Evolutionary conservation across 2,888 invertebrate species (phyloP), one percentile per base, ranked within the genome.

Genomic region (Parnassius glacialis): DNA sequence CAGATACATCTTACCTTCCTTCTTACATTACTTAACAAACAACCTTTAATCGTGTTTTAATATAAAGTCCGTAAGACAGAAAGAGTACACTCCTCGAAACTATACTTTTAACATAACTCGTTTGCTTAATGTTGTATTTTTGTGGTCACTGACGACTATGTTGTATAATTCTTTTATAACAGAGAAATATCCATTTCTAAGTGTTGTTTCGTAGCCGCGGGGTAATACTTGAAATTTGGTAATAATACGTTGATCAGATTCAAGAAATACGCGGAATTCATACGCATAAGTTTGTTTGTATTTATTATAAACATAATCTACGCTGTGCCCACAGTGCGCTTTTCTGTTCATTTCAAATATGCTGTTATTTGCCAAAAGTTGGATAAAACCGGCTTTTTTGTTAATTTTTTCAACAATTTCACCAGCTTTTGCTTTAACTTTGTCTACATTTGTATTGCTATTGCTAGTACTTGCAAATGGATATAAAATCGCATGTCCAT

Each of bases 401-500:
- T 90, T 90, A 7, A 90, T 79, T 70, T 78, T 85, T 2, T 64
- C 47, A 5, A 81, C 72, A 1, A 90, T 76, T 20, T 80, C 74
- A 2, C 67, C 77, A 0, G 88, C 85, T 12, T 79, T 73, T 64
- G 66, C 75, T 11, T 61, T 67, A 2, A 80, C 53, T 9, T 68
- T 50, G 0, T 66, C 68, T 2, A 59, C 59, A 1, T 71, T 70
- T 0, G 63, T 52, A 1, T 72, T 58, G 1, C 51, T 59, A 1
- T 57, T 62, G 64, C 75, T 70, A 0, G 85, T 84, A 68, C 88
- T 93, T 9, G 93, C 94, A 87, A 93, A 94, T 0, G 95, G 95
- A 73, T 94, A 94, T 12, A 94, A 77, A 50, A 95, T 74, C 42
- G 92, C 92, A 65, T 93, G 92, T 1, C 96, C 96, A 70, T 94